Conservation (phyloP, 2,797 vertebrate species). For the Morus bassanus region DNA sequence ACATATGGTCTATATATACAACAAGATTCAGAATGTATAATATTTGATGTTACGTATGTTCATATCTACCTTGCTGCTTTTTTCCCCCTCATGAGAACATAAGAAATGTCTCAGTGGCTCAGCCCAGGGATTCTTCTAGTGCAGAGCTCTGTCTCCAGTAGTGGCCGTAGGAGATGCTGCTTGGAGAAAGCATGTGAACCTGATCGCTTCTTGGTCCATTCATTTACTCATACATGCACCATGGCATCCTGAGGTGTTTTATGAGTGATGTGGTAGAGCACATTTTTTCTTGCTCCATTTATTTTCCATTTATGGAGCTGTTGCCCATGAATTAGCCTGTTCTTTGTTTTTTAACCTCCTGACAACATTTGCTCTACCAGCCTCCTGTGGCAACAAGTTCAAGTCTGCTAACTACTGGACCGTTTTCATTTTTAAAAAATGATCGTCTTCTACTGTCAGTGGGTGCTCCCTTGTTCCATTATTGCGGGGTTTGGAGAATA, state of each 20-base stretch:
- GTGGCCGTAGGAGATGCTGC: not conserved
- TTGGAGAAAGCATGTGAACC: not conserved
- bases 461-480: not conserved
- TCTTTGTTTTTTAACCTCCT: not conserved
- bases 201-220: not conserved
- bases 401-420: not conserved
- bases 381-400: not conserved
- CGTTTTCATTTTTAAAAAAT: not conserved
- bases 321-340: not conserved
- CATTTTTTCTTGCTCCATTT: not conserved
- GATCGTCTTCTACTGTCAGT: not conserved
- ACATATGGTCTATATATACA: not conserved
- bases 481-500: not conserved
- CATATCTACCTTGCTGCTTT: not conserved
- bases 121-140: not conserved
- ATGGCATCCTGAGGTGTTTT: not conserved
- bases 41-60: not conserved
- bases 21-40: not conserved
- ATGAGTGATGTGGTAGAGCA: not conserved
- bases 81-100: not conserved
- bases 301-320: not conserved
- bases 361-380: not conserved
- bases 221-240: not conserved
- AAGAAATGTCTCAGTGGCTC: not conserved
- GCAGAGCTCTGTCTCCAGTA: not conserved